Base-by-base conservation (phyloP, 2,113 vertebrate species). In the Zapornia atra region DNA sequence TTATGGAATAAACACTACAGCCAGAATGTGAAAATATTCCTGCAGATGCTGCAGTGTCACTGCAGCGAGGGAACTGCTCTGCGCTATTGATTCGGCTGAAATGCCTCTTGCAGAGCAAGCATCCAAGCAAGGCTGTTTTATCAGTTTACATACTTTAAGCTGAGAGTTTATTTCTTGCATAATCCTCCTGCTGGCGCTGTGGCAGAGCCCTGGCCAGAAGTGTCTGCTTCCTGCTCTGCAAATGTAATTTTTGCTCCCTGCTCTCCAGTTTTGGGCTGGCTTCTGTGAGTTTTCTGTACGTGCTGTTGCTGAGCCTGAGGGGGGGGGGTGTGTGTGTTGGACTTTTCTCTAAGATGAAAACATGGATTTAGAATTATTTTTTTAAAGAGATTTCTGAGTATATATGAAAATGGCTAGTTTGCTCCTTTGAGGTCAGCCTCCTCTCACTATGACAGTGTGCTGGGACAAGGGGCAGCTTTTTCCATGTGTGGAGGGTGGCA, bases 121-220 rank as follows among this genome's bases (percentile, higher is more conserved):
- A 93, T 96, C 96, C 96, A 96, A 97, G 92, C 88, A 91, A 82
- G 87, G 71, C 96, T 96, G 95, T 90, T 97, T 97, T 97, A 96
- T 96, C 97, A 92, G 95, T 97, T 97, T 96, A 96, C 92, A 95
- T 96, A 91, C 93, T 97, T 94, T 83, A 91, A 85, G 34, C 61
- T 14, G 21, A 59, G 76, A 78, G 95, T 96, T 97, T 96, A 90
- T 94, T 96, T 90, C 91, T 88, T 90, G 82, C 29, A 6, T 96
- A 97, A 96, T 96, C 96, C 92, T 95, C 87, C 92, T 92, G 6
- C 15, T 92, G 96, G 85, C 18, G 0, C 65, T 89, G 40, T n/a
- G 8, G 88, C 80, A 96, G 86, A 95, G 42, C 75, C 28, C 5
- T 29, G 91, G 56, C 85, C 72, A 94, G 92, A 79, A 96, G 70